Evolutionary conservation across 1,140 invertebrate genomes (phyloP).

Genomic region (Panonychus citri): DNA sequence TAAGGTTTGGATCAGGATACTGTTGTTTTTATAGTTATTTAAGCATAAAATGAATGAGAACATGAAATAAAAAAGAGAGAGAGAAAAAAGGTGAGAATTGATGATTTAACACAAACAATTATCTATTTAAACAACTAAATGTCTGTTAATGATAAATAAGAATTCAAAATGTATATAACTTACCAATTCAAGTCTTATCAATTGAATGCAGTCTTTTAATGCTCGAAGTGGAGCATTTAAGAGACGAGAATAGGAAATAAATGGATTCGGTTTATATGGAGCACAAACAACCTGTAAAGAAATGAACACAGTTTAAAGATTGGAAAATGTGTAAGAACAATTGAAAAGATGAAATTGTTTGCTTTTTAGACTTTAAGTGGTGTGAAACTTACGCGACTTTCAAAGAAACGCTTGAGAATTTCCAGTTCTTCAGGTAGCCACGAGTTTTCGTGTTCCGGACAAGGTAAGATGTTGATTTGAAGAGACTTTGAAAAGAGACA

Average conservation of each 20-base stretch:
- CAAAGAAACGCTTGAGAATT: conserved; percentile 76
- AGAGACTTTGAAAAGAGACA: conserved; percentile 41
- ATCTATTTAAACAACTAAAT: too few relatives aligned
- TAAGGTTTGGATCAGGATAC: conserved; percentile 36
- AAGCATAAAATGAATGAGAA: too few relatives aligned
- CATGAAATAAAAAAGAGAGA: too few relatives aligned
- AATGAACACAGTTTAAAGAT: not conserved
- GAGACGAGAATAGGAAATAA: conserved; percentile 55
- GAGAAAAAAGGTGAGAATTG: not conserved
- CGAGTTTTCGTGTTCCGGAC: conserved; percentile 58
- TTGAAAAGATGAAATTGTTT: not conserved
- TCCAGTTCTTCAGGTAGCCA: conserved; percentile 63
- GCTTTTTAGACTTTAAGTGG: not conserved
- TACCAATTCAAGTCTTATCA: conserved; percentile 55
- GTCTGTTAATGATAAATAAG: too few relatives aligned
- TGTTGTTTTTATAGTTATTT: too few relatives aligned
- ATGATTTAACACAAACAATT: not conserved
- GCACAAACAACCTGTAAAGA: conserved; percentile 28
- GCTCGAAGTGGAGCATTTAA: conserved; percentile 56
- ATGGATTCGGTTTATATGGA: conserved; percentile 67
- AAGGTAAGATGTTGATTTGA: conserved; percentile 60
- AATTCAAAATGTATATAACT: conserved; percentile 8
- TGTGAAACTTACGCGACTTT: conserved; percentile 37
- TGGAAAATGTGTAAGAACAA: not conserved
- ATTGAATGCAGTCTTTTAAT: conserved; percentile 69